Base-by-base conservation (phyloP, 2,113 vertebrate genomes). In the Odontophorus gujanensis region DNA sequence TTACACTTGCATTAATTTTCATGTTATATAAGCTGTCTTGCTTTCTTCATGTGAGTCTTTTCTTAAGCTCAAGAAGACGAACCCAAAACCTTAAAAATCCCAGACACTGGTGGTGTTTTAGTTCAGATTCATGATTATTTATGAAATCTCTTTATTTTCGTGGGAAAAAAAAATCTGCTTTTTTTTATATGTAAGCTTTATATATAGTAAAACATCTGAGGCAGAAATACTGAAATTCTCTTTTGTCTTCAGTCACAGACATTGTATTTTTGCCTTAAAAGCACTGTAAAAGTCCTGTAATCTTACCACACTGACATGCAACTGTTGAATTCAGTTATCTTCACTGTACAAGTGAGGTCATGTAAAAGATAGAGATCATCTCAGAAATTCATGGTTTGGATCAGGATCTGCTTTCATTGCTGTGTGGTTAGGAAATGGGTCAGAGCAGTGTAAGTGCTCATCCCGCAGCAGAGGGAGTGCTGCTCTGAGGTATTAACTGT, bases 11-110 rank as follows among this genome's bases (percentile, higher is more conserved):
- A 12, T 75, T 63, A 14, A 77, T 25, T 51, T 77, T 36, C 1
- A 0, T 48, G 21, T 87, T 80, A 9, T 3, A 0, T 48, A 87
- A 81, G 17, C 0, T 0, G 68, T 88, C 16, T 50, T 58, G 45
- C 65, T 90, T 92, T 77, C 63, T 74, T 86, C 20, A 22, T 45
- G 36, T 0, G 0, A 51, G 43, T 58, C 17, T 36, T 58, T 87
- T 69, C 68, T 74, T 66, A 80, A 28, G 58, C 18, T 69, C n/a
- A 43, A 34, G 42, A 6, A 20, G 5, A 4, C 13, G 2, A 14
- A 43, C 36, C 53, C 57, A 69, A 67, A 22, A 11, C 53, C 40
- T 57, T 7, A 82, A 74, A 65, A 21, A 55, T 67, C 36, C 25
- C n/a, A 71, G 42, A 28, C 14, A 25, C 26, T 92, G 57, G 50